Conservation (phyloP, 2,113 vertebrate species). For the Psammodynastes pulverulentus region DNA sequence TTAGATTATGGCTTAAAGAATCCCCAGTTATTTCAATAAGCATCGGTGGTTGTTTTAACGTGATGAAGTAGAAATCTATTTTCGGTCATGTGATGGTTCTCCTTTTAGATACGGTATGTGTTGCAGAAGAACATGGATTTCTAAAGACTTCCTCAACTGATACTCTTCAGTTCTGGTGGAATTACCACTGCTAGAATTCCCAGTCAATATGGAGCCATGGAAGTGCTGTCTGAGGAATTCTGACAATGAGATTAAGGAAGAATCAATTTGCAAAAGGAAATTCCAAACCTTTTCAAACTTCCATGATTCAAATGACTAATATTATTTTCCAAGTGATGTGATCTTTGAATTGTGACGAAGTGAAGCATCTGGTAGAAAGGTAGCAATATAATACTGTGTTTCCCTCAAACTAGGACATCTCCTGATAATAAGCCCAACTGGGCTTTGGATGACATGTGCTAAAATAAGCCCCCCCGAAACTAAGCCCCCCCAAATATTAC, state of each 20-base stretch:
- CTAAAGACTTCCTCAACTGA: not conserved
- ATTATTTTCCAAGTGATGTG: conserved; percentile 21
- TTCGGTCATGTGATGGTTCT: not conserved
- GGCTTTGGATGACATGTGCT: no score
- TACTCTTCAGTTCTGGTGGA: not conserved
- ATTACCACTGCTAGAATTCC: not conserved
- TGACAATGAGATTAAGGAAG: not conserved
- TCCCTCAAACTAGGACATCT: no score
- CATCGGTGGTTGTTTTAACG: not conserved
- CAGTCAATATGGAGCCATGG: not conserved
- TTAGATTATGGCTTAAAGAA: not conserved
- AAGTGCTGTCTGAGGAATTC: not conserved
- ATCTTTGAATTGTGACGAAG: conserved; percentile 44
- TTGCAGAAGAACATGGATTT: not conserved
- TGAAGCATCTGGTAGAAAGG: conserved; percentile 41
- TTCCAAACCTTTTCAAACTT: not conserved
- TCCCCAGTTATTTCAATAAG: not conserved
- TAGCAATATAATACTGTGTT: conserved; percentile 14
- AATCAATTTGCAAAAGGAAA: not conserved
- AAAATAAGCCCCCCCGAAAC: no score
- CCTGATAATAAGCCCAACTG: no score
- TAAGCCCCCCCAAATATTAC: no score
- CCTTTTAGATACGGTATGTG: not conserved
- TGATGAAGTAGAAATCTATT: not conserved
- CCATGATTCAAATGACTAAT: not conserved